Evolutionary conservation across 2,888 invertebrate species (phyloP).

Genomic region (Pantelozetes paolii): DNA sequence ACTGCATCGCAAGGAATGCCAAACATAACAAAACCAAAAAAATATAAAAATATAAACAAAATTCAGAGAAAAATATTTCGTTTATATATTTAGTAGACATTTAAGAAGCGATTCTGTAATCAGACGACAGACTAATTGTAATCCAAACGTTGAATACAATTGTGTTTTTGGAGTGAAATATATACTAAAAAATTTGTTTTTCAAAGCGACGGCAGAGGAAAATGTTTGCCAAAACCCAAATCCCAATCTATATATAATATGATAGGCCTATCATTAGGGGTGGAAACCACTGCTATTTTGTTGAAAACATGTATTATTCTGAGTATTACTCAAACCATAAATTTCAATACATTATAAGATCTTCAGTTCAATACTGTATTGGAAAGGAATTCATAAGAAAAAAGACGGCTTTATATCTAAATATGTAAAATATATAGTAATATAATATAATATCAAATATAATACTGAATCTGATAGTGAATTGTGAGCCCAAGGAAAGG

Average conservation of each 20-base stretch:
- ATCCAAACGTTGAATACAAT: background rate
- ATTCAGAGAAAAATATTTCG: too few relatives aligned
- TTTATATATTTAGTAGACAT: too few relatives aligned
- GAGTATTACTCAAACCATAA: background rate
- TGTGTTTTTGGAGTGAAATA: background rate
- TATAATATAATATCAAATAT: too few relatives aligned
- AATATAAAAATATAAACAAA: too few relatives aligned
- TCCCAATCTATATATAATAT: background rate
- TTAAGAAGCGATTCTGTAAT: too few relatives aligned
- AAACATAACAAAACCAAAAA: too few relatives aligned
- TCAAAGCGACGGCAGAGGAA: background rate
- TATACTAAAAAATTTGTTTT: slow-evolving; percentile 7
- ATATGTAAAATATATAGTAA: background rate
- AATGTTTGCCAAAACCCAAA: slow-evolving; percentile 6
- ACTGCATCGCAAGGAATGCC: too few relatives aligned
- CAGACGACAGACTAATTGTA: slow-evolving; percentile 9
- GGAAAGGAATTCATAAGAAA: background rate
- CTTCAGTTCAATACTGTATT: background rate
- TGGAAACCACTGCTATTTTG: slow-evolving; percentile 8
- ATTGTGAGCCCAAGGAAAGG: too few relatives aligned
- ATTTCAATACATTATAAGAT: slow-evolving; percentile 14
- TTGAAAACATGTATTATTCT: slow-evolving; percentile 31
- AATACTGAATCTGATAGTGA: too few relatives aligned
- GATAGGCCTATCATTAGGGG: slow-evolving; percentile 26
- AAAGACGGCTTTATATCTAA: slow-evolving; percentile 8